phyloP scores from a whole-genome alignment of 2,797 vertebrate genomes.

The Notolepis coatsorum region DNA sequence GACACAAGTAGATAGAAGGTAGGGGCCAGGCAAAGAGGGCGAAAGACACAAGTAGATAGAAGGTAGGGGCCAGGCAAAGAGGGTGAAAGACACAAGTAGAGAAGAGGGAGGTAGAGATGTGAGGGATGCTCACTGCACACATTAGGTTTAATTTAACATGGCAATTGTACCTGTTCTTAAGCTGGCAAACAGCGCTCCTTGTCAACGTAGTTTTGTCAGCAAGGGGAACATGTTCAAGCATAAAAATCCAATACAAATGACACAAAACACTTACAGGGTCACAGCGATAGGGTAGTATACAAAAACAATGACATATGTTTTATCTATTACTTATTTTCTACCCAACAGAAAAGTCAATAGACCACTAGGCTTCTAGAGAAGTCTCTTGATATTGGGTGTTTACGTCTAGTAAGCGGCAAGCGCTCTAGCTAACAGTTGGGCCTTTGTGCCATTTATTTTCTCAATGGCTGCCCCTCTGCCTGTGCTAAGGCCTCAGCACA shows the following conservation, averaged over 20 bases:
- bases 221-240: too few species aligned
- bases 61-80: neutral
- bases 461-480: conserved; percentile 22
- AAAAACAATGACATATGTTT: too few species aligned
- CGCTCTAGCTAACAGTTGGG: conserved; percentile 32
- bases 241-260: too few species aligned
- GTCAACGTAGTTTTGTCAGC: too few species aligned
- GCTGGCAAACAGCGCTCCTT: too few species aligned
- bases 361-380: neutral
- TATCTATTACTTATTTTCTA: too few species aligned
- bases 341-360: neutral
- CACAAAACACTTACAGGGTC: too few species aligned
- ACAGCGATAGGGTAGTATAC: too few species aligned
- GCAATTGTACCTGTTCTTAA: neutral
- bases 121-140: neutral
- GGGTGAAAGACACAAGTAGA: neutral
- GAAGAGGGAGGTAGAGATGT: too few species aligned
- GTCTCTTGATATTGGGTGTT: conserved; percentile 27
- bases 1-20: neutral
- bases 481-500: conserved; percentile 25
- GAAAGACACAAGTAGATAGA: neutral
- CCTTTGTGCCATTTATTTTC: conserved; percentile 49
- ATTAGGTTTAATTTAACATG: neutral
- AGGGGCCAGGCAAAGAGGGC: neutral
- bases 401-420: conserved; percentile 24